Percentiles rank a stretch among this genome's conserved stretches.
Conservation (phyloP, 2,113 vertebrate species). For the Clarias batrachus region DNA sequence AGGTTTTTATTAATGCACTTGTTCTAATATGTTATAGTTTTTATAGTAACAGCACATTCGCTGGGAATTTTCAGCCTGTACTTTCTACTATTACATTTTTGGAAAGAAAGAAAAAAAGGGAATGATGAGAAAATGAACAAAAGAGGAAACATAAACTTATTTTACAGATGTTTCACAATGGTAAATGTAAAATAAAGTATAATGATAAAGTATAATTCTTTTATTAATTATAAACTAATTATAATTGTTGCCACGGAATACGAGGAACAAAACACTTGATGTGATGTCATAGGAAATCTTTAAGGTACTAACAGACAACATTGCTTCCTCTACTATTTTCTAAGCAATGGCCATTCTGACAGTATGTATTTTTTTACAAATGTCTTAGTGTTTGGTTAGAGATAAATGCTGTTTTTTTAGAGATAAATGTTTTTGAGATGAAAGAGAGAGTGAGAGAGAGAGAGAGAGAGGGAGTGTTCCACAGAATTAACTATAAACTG, state of each 20-base stretch:
- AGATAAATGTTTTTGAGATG: conserved; percentile 28
- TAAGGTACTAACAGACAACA: neutral
- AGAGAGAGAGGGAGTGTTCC: neutral
- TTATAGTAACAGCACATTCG: neutral
- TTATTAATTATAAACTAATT: neutral
- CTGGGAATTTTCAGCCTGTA: neutral
- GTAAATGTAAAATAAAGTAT: neutral
- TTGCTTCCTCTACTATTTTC: neutral
- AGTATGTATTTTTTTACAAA: neutral
- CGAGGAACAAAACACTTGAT: neutral
- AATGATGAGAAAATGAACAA: neutral
- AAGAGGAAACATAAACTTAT: neutral
- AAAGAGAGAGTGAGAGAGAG: neutral
- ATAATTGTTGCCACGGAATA: neutral
- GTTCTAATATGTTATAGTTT: neutral
- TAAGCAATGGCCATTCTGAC: neutral
- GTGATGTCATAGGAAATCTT: neutral
- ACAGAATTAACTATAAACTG: neutral
- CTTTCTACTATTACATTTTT: neutral
- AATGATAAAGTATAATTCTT: neutral
- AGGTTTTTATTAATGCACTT: neutral
- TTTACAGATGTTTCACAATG: neutral
- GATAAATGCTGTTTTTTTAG: neutral
- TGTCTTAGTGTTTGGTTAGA: neutral
- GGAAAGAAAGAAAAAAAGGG: neutral